Evolutionary conservation across 1,140 invertebrate genomes (phyloP), one percentile per base, ranked within the genome.

Genomic region (Rhizoglyphus robini): DNA sequence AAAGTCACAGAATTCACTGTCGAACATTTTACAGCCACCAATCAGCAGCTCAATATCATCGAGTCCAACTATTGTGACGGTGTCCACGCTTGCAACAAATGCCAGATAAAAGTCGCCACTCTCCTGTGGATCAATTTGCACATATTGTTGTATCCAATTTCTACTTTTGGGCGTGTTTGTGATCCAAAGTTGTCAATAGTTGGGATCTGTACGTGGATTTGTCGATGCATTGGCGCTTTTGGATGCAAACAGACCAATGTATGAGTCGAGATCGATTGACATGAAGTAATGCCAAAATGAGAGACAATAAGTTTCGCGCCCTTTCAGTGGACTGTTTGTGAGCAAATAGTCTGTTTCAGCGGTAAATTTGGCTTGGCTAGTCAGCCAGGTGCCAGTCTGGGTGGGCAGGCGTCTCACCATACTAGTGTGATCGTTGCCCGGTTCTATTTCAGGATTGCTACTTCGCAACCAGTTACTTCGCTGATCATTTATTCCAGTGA

Each of bases 281-380:
- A 32, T 34, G 29, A 32, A 60, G 25, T 34, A 60, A 46, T 60
- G 15, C 58, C 58, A 46, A 60, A 60, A 60, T 18, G 30, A 23
- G 2, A 60, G 25, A 46, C 58, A 60, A 46, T 29, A 60, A n/a
- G 15, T 60, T 34, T 34, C 25, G 8, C 18, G 8, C 8, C 8
- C 8, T n/a, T 46, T 60, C n/a, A n/a, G 1, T 20, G 15, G 2
- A 34, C 13, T 34, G 23, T 13, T 8, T 13, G 11, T 13, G 25
- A 46, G 13, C 15, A 46, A 8, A n/a, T 46, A 60, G 3, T 34
- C 27, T 13, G 29, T 60, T 46, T 46, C 1, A 34, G 2, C 8
- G n/a, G 15, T 32, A 38, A 11, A 29, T 38, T 13, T 60, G n/a
- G 32, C 15, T n/a, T 32, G 29, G 23, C 27, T 60, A 20, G 15